These are phyloP conservation scores for Mechanitis mazaeus DNA, from an alignment of 2,888 invertebrate genomes.

Conservation along the genomic window DNA sequence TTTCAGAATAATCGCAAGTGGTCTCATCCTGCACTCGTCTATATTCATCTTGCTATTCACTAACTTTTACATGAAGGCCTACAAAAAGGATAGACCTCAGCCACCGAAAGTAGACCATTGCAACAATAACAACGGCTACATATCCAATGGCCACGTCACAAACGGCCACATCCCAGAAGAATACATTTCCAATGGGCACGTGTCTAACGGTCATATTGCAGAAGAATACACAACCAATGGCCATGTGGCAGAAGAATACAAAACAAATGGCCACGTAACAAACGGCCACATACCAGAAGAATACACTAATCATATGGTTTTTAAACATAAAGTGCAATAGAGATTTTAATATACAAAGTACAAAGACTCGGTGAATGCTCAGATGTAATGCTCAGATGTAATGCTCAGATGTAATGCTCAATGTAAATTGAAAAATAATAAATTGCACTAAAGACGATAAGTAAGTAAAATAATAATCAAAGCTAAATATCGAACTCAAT, in stretches of 20 bases:
- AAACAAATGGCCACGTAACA: conserved; percentile 30
- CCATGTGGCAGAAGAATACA: conserved; percentile 27
- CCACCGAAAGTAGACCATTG: conserved; percentile 34
- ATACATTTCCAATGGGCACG: conserved; percentile 19
- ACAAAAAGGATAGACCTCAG: conserved; percentile 64
- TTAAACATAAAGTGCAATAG: conserved; percentile 64
- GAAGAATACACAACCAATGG: conserved; percentile 30
- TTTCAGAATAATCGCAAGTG: conserved; percentile 80
- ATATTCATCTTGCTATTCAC: conserved; percentile 94
- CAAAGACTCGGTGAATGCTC: conserved; percentile 16
- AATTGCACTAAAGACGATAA: not conserved
- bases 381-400: too few species aligned
- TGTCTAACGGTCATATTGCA: too few species aligned
- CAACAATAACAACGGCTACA: conserved; percentile 44
- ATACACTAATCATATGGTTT: conserved; percentile 42
- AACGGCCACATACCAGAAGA: conserved; percentile 39
- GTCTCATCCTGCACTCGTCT: conserved; percentile 85
- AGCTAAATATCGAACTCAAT: not conserved
- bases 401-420: too few species aligned
- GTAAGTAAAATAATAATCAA: not conserved
- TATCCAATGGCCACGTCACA: conserved; percentile 32
- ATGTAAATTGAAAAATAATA: not conserved
- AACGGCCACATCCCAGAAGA: conserved; percentile 33
- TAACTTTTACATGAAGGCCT: conserved; percentile 93
- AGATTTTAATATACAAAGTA: conserved; percentile 12